phyloP scores from a whole-genome alignment of 2,797 vertebrate species.

The Lepus townsendii region DNA sequence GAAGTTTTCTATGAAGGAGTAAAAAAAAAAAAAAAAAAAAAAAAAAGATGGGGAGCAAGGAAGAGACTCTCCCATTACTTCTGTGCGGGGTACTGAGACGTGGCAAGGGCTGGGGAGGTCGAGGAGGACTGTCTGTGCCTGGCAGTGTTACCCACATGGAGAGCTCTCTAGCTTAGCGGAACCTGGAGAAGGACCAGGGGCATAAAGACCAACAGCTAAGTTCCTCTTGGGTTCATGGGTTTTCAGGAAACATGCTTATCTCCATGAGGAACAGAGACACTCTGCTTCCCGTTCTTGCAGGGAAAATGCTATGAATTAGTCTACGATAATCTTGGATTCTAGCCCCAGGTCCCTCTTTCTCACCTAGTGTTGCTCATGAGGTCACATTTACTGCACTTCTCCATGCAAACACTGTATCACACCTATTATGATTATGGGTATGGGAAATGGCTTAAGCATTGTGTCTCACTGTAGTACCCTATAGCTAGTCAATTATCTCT shows the following conservation, averaged over 20 bases:
- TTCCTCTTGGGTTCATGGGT: neutral
- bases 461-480: neutral
- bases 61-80: neutral
- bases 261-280: neutral
- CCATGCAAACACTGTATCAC: neutral
- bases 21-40: neutral
- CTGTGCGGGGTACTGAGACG: fast-evolving
- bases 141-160: neutral
- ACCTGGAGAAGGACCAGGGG: neutral
- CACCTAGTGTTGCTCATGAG: neutral
- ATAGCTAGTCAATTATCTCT: neutral
- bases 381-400: neutral
- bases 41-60: neutral
- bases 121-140: neutral
- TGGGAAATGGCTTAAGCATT: neutral
- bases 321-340: conserved; percentile 18
- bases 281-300: neutral
- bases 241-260: neutral
- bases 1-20: neutral
- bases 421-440: neutral
- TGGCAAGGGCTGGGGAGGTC: neutral
- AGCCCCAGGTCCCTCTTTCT: neutral
- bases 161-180: neutral
- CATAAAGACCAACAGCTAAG: neutral
- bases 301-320: neutral